These are phyloP conservation scores for Caenorhabditis doughertyi DNA, from an alignment of 2,888 invertebrate genomes.

Conservation along the genomic window DNA sequence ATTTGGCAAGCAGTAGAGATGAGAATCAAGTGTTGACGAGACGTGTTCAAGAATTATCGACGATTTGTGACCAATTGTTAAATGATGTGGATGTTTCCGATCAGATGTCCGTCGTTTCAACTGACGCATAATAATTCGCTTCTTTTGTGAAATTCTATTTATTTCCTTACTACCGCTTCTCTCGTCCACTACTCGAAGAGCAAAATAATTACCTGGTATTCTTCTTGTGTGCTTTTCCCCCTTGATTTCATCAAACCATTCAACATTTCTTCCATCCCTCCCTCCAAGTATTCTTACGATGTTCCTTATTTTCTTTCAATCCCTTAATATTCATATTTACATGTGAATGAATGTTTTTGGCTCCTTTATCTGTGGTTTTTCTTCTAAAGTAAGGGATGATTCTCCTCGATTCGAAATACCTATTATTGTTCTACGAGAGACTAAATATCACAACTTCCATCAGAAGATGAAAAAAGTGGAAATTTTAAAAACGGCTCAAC, in stretches of 20 bases:
- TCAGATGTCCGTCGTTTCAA: conserved; percentile 26
- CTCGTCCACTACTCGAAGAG: neutral
- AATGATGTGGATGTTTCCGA: conserved; percentile 56
- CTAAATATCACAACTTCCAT: neutral
- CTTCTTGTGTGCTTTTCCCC: too few relatives aligned
- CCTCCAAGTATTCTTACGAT: neutral
- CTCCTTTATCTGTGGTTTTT: too few relatives aligned
- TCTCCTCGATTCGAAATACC: neutral
- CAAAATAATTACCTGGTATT: neutral
- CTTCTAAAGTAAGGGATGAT: neutral
- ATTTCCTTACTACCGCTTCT: neutral
- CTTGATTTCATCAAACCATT: neutral
- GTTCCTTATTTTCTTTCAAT: too few relatives aligned
- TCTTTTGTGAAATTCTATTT: neutral
- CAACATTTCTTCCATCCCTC: neutral
- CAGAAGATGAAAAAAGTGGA: conserved; percentile 54
- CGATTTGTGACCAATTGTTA: conserved; percentile 59
- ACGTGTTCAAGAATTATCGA: conserved; percentile 41
- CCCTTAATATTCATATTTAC: too few relatives aligned
- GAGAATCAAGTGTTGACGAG: conserved; percentile 43
- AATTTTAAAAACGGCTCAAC: conserved; percentile 38
- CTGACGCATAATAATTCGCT: conserved; percentile 43
- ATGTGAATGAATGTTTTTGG: too few relatives aligned
- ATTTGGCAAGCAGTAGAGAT: conserved; percentile 44
- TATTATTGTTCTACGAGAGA: neutral